Percentiles rank a stretch among this genome's conserved stretches.
Evolutionary conservation across 2,888 invertebrate species (phyloP).

Genomic region (Ypsolopha scabrella): DNA sequence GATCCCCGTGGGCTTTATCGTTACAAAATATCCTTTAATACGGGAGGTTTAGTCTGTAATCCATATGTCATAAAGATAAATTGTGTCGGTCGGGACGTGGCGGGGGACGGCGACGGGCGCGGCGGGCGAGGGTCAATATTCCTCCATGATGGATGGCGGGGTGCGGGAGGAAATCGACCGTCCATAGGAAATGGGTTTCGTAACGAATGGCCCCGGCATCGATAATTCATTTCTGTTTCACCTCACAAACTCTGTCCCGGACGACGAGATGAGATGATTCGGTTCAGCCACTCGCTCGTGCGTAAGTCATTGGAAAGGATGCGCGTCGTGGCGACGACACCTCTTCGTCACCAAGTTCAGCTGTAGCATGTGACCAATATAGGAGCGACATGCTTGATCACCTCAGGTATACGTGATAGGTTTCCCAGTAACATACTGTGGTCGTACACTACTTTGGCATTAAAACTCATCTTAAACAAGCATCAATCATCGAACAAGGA

Average conservation of each 20-base stretch:
- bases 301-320: not conserved
- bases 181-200: not conserved
- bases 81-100: not conserved
- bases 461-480: too few species aligned
- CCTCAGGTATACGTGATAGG: too few species aligned
- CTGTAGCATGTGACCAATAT: too few species aligned
- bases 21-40: not conserved
- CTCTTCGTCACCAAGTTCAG: too few species aligned
- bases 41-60: not conserved
- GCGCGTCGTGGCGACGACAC: too few species aligned
- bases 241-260: not conserved
- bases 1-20: not conserved
- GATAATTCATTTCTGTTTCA: slow-evolving; percentile 1
- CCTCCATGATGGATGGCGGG: not conserved
- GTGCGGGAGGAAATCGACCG: not conserved
- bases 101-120: not conserved
- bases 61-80: not conserved
- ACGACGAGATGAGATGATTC: not conserved
- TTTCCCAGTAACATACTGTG: too few species aligned
- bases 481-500: too few species aligned
- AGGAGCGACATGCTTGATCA: too few species aligned
- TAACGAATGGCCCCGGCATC: not conserved
- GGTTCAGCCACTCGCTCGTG: not conserved
- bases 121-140: not conserved
- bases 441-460: too few species aligned